Evolutionary conservation across 2,113 vertebrate genomes (phyloP), one percentile per base, ranked within the genome.

Genomic region (Festucalex cinctus): DNA sequence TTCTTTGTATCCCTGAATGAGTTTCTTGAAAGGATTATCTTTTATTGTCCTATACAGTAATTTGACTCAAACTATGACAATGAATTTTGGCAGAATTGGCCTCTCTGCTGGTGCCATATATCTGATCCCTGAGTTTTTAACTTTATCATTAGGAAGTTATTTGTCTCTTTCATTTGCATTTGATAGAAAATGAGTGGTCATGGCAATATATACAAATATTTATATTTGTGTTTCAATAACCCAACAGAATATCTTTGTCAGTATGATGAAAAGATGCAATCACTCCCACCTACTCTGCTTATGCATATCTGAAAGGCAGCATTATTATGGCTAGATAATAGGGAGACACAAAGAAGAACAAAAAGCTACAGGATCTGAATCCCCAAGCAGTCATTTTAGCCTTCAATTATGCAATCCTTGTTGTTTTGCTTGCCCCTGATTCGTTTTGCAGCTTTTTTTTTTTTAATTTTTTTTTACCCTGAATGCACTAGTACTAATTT

Each of bases 321-420:
- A 85, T 91, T 90, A 84, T 63, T 78, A 89, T 86, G 59, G 22
- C 70, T 73, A 72, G 49, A 75, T 64, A 79, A 86, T 81, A 72
- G 75, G 67, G 73, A 78, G 65, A 79, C 66, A 80, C 67, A 68
- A 48, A 65, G 10, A 41, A 37, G 80, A 70, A 89, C 88, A 90
- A 89, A 86, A 80, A 66, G 32, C 70, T 35, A 63, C 44, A 36
- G 48, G 62, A 85, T 90, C 77, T 83, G 76, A 83, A 89, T 83
- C 66, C 78, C 83, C 73, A 62, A 69, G 48, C 72, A 63, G 48
- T 88, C 80, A 88, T 89, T 85, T 86, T 66, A 66, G 71, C 74
- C 78, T 85, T 89, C 83, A 85, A 84, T 89, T 79, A 84, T 75
- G 71, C 79, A 80, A 73, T 73, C 72, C 49, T 60, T 63, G 69